Evolutionary conservation across 2,888 invertebrate genomes (phyloP).

Genomic region (Prosapia bicincta): DNA sequence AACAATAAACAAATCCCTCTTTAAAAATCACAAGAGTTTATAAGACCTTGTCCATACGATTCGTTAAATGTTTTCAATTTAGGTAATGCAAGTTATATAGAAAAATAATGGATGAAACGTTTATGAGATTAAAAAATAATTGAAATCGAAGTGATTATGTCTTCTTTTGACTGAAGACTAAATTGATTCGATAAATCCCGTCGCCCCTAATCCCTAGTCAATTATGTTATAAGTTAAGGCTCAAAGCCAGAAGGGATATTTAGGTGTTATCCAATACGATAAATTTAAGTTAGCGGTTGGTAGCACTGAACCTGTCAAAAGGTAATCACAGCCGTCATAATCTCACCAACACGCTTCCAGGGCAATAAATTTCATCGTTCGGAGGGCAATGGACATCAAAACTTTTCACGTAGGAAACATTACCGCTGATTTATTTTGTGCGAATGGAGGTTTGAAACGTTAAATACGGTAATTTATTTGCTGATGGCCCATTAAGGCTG

Average conservation of each 20-base stretch:
- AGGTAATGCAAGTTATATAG: not conserved
- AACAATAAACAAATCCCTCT: not conserved
- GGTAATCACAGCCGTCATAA: constrained; percentile 24
- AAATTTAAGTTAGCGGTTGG: constrained; percentile 21
- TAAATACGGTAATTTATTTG: not conserved
- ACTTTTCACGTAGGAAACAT: constrained; percentile 2
- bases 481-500: not conserved
- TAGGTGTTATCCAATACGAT: constrained; percentile 20
- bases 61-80: not conserved
- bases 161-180: not conserved
- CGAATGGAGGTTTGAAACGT: not conserved
- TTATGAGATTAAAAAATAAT: not conserved
- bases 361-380: not conserved
- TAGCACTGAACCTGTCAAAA: constrained; percentile 20
- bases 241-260: not conserved
- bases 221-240: not conserved
- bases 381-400: not conserved
- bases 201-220: not conserved
- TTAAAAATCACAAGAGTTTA: not conserved
- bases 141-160: not conserved
- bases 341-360: constrained; percentile 5
- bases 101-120: not conserved
- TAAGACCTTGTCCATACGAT: too few relatives aligned
- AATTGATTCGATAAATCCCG: constrained; percentile 2
- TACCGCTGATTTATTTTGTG: not conserved